These are phyloP conservation scores for Semaprochilodus insignis DNA, from an alignment of 2,797 vertebrate species.

Conservation along the genomic window DNA sequence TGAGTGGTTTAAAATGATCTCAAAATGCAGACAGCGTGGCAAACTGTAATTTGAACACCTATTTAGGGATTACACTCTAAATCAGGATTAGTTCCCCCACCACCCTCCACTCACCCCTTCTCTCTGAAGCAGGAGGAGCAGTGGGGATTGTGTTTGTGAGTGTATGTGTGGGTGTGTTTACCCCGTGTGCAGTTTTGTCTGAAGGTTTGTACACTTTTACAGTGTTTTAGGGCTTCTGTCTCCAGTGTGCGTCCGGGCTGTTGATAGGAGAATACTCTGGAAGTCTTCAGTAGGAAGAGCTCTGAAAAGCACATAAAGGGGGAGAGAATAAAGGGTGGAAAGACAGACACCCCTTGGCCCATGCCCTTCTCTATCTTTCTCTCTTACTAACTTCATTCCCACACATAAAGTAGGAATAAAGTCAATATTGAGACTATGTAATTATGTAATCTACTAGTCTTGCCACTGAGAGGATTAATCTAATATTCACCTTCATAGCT, in stretches of 20 bases:
- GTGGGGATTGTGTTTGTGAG: not conserved
- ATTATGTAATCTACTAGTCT: not conserved
- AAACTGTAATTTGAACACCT: not conserved
- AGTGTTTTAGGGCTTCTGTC: conserved; percentile 2
- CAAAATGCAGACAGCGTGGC: not conserved
- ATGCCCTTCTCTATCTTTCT: not conserved
- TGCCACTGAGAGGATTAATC: not conserved
- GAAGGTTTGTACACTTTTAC: not conserved
- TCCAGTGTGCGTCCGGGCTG: conserved; percentile 1
- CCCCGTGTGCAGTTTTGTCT: not conserved
- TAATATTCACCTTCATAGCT: conserved; percentile 7
- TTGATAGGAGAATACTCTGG: conserved; percentile 6
- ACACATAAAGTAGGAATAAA: not conserved
- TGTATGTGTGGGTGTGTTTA: conserved; percentile 2
- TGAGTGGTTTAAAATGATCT: not conserved
- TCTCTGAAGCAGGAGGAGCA: not conserved
- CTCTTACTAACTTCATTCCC: not conserved
- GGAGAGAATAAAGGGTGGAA: not conserved
- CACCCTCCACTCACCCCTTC: not conserved
- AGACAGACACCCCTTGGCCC: not conserved
- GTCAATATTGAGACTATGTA: not conserved
- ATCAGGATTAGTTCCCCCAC: conserved; percentile 12
- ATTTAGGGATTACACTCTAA: conserved; percentile 9
- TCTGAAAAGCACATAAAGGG: not conserved
- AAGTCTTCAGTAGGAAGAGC: not conserved